Conservation (phyloP, 2,888 invertebrate species). For the Epicampocera succincta region DNA sequence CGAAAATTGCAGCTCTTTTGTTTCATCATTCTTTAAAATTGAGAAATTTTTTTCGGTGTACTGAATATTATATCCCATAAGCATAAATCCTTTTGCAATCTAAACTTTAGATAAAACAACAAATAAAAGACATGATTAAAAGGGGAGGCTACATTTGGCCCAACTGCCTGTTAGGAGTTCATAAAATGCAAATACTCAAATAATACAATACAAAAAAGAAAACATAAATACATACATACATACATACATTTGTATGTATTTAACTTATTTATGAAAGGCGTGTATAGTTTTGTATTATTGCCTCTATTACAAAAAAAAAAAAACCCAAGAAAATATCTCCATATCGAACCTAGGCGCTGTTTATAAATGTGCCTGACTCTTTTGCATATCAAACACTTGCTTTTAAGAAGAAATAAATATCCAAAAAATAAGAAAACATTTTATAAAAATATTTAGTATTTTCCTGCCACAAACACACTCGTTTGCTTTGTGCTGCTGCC, state of each 20-base stretch:
- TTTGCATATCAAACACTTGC: slow-evolving; percentile 61
- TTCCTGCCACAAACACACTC: slow-evolving; percentile 29
- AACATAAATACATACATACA: too few species aligned
- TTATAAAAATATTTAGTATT: slow-evolving; percentile 27
- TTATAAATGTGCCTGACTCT: slow-evolving; percentile 5
- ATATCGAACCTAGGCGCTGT: slow-evolving; percentile 24
- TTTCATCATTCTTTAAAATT: background rate
- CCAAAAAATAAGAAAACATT: slow-evolving; percentile 38
- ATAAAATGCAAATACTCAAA: slow-evolving; percentile 66
- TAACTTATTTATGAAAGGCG: slow-evolving; percentile 63
- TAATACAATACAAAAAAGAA: slow-evolving; percentile 26
- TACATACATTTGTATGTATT: too few species aligned
- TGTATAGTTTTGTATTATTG: slow-evolving; percentile 64
- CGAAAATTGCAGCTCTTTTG: background rate
- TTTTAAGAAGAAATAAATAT: slow-evolving; percentile 37
- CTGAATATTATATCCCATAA: slow-evolving; percentile 12
- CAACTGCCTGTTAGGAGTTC: slow-evolving; percentile 57
- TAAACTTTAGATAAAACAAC: slow-evolving; percentile 57
- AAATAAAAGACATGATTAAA: slow-evolving; percentile 61
- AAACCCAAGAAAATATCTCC: slow-evolving; percentile 2
- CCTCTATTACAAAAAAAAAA: slow-evolving; percentile 53
- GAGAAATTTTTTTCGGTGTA: slow-evolving; percentile 32
- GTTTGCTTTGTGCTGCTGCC: slow-evolving; percentile 32
- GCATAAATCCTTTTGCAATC: slow-evolving; percentile 56
- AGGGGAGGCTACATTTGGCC: slow-evolving; percentile 52